Conservation (phyloP, 2,113 vertebrate species). For the Delphinapterus leucas region DNA sequence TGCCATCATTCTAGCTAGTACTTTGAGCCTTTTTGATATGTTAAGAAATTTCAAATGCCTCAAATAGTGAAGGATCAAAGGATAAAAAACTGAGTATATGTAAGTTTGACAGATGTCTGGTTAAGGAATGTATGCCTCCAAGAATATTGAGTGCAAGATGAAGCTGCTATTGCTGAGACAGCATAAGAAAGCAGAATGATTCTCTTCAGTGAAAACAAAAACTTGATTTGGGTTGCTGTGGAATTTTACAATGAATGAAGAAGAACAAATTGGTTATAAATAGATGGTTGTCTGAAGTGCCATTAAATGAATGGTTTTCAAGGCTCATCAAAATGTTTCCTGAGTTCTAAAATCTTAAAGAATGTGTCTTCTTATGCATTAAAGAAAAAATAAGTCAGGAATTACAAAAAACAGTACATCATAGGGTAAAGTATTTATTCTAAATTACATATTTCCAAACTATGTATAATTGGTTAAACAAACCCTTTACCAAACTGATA, state of each 20-base stretch:
- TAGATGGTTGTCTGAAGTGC: background rate
- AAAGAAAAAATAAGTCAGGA: constrained; percentile 17
- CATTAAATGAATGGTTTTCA: background rate
- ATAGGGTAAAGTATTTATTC: background rate
- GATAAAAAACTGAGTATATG: background rate
- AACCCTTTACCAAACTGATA: background rate
- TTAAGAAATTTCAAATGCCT: constrained; percentile 36
- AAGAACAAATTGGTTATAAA: background rate
- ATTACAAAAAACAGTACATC: background rate
- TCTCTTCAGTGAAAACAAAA: constrained; percentile 11
- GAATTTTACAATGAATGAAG: constrained; percentile 36
- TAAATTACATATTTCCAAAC: constrained; percentile 10
- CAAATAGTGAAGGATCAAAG: background rate
- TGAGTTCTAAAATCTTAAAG: constrained; percentile 28
- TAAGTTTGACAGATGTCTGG: background rate
- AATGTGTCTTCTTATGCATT: background rate
- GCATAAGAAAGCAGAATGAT: background rate
- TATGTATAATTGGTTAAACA: constrained; percentile 5
- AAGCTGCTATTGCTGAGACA: background rate
- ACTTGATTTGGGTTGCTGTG: background rate
- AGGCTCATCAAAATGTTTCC: background rate
- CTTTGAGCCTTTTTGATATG: background rate
- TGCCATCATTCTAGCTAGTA: background rate
- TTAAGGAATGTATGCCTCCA: background rate
- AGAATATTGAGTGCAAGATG: background rate